Evolutionary conservation across 2,888 invertebrate species (phyloP), one percentile per base, ranked within the genome.

Genomic region (Aleiodes testaceus): DNA sequence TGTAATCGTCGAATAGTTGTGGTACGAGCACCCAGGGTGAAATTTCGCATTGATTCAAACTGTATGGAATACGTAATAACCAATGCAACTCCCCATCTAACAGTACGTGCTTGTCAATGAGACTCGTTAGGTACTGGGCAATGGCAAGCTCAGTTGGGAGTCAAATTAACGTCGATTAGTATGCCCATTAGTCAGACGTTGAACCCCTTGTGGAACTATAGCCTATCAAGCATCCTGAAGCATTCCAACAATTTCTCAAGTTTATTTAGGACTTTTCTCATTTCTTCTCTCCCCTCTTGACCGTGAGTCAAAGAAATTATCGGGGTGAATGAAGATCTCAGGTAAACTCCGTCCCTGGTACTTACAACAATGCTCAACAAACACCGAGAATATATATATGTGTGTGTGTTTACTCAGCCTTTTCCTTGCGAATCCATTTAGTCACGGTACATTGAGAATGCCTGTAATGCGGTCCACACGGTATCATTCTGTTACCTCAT

Each of bases 141-240:
- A 30, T 55, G 55, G 30, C 9, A 36, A 55, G 55, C 55, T 55
- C 55, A 30, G 55, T 26, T 55, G 55, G 55, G 55, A 55, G 30
- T 55, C 55, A 55, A 55, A 86, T 85, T 85, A 86, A 85, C 84
- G 81, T 83, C 82, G 82, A 85, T 86, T 85, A 85, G 82, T 78
- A 55, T 55, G 22, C 55, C 84, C 81, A 84, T 86, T 85, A 86
- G 82, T 77, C 82, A 83, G 83, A 84, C 85, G 84, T 82, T 84
- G 85, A 85, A 84, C 84, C 79, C 20, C 55, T 30, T 55, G 30
- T 12, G 14, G 30, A 14, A 1, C 26, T 26, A 26, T 55, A 26
- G 12, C 26, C n/a, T 55, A 55, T 55, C 55, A 14, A 55, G 55
- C 14, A 55, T 55, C 4, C 7, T 30, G 30, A 30, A 30, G n/a